Percentiles rank a stretch among this genome's conserved stretches.
phyloP scores from a whole-genome alignment of 92 coral and sea anemone species.

The Zoanthus sociatus region DNA sequence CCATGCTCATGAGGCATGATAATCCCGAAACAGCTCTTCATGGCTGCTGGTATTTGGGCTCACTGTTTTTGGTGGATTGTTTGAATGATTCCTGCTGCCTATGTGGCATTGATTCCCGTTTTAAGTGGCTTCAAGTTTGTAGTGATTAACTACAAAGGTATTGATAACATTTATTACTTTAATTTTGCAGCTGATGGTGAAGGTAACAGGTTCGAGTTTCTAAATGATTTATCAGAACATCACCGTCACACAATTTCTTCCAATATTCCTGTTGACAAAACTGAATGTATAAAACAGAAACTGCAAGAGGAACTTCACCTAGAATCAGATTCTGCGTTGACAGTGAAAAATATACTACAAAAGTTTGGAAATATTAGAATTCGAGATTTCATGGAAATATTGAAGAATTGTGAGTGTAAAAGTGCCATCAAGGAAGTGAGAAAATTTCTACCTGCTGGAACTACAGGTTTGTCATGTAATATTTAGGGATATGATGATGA shows the following conservation, averaged over 20 bases:
- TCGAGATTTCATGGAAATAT: slow-evolving; percentile 55
- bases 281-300: background rate
- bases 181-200: slow-evolving; percentile 15
- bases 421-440: slow-evolving; percentile 51
- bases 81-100: too few species aligned
- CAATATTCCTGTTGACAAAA: background rate
- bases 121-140: too few species aligned
- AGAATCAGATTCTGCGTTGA: background rate
- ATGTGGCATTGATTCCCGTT: too few species aligned
- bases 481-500: too few species aligned
- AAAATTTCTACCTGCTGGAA: slow-evolving; percentile 57
- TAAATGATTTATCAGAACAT: background rate
- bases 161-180: background rate
- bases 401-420: slow-evolving; percentile 26
- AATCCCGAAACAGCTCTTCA: too few species aligned
- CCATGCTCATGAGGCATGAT: too few species aligned
- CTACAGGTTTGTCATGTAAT: slow-evolving; percentile 47
- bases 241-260: background rate
- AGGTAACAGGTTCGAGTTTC: background rate
- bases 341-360: background rate
- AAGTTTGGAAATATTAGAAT: slow-evolving; percentile 28
- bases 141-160: too few species aligned
- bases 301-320: slow-evolving; percentile 10
- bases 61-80: too few species aligned
- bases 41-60: too few species aligned